A percentile compares a stretch with the other conserved stretches of the same genome.
Conservation (phyloP, 2,888 invertebrate genomes). For the Lucinisca nassula region DNA sequence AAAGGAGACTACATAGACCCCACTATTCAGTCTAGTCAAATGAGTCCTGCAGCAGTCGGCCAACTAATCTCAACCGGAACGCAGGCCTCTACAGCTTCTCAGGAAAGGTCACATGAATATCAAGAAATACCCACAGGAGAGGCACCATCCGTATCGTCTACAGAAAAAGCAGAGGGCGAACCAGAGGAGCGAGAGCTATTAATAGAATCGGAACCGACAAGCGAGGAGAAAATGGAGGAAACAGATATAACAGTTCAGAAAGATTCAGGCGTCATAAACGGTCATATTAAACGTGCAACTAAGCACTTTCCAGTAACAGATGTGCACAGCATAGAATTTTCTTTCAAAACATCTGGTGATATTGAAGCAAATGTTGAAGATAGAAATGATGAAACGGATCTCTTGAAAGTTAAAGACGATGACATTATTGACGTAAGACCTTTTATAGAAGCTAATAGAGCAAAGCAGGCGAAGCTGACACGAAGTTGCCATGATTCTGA, state of each 20-base stretch:
- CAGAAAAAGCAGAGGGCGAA: background rate
- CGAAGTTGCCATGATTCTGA: background rate
- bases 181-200: background rate
- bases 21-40: constrained; percentile 21
- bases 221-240: background rate
- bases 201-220: constrained; percentile 3
- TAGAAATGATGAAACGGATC: constrained; percentile 58
- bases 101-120: background rate
- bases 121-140: background rate
- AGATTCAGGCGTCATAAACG: constrained; percentile 18
- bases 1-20: constrained; percentile 80
- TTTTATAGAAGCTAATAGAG: constrained; percentile 62
- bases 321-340: background rate
- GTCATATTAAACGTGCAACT: background rate
- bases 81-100: background rate
- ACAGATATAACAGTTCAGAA: constrained; percentile 16
- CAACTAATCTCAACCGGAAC: background rate
- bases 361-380: background rate
- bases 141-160: background rate
- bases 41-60: background rate
- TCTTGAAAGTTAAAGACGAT: constrained; percentile 21
- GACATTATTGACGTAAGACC: constrained; percentile 64
- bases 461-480: constrained; percentile 39
- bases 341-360: constrained; percentile 18
- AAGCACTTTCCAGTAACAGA: background rate